Evolutionary conservation across 53 echinoderm and acorn worm species (phyloP), one percentile per base, ranked within the genome.

Genomic region (Apostichopus leukothele): DNA sequence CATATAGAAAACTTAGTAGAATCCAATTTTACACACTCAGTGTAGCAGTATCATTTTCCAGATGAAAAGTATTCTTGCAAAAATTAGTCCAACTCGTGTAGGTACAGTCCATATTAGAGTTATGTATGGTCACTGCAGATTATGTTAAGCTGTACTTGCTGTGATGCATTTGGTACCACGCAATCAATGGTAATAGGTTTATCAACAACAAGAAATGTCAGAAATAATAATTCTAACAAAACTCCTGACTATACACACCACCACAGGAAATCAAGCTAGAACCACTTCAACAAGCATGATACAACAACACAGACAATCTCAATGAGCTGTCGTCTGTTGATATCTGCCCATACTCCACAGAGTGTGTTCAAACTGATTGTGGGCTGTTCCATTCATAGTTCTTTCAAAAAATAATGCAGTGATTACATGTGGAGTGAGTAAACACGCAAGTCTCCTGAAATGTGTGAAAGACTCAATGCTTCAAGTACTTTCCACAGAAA

Each of bases 361-460:
- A 53, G 55, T 81, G 81, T 81, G 81, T 81, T 59, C 81, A 81
- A 50, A 68, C 50, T 63, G 50, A 60, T 85, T 85, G 66, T 85
- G 85, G 85, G 27, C 39, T 85, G 51, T 85, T 85, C 85, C 85
- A 85, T 67, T 85, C 85, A 39, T 10, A 12, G 25, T 39, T 59
- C 67, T 67, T 50, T 16, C 6, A 14, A 71, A 71, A 16, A 71
- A 50, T 12, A 12, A 14, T 39, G 25, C 50, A 21, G 85, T 8
- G 85, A 85, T 63, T 67, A 60, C 68, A 68, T 68, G 68, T 67
- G 60, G 85, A 67, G 61, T 50, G 85, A 67, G 66, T 66, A 85
- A 85, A 85, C 85, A 85, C 7, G 39, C 39, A 16, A 85, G 85
- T 85, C 85, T 85, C 85, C 85, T 85, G 50, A 39, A 85, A 67